Conservation (phyloP, 2,888 invertebrate genomes). For the Onthophagus sagittarius region DNA sequence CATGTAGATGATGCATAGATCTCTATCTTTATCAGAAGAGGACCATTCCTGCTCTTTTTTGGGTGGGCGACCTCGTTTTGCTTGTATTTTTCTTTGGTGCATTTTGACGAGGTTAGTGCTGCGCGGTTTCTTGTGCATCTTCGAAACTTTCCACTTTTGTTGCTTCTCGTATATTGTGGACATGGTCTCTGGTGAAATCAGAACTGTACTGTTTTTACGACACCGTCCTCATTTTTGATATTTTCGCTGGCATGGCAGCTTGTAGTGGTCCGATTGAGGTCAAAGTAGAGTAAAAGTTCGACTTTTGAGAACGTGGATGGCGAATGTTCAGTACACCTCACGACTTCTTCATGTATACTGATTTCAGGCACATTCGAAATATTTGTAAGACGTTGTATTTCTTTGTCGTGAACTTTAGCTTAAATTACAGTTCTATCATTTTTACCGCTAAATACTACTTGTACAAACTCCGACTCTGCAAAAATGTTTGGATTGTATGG, state of each 20-base stretch:
- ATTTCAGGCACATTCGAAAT: neutral
- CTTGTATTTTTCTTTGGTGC: neutral
- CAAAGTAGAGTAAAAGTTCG: too few relatives aligned
- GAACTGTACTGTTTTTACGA: neutral
- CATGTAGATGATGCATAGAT: too few relatives aligned
- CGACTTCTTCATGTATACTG: neutral
- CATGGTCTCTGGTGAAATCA: neutral
- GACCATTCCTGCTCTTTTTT: neutral
- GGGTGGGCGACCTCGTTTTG: neutral
- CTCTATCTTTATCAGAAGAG: too few relatives aligned
- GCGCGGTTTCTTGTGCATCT: too few relatives aligned
- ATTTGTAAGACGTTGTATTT: neutral
- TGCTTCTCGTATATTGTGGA: neutral
- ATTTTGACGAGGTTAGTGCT: neutral
- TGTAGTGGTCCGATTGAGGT: too few relatives aligned
- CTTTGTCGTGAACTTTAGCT: neutral
- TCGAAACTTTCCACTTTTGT: too few relatives aligned
- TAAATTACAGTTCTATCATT: too few relatives aligned
- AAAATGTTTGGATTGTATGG: neutral
- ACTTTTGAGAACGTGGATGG: too few relatives aligned
- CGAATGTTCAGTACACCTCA: neutral
- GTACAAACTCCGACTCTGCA: neutral
- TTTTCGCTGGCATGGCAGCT: neutral
- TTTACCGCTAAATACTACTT: neutral
- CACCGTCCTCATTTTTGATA: neutral